Percentiles rank a stretch among this genome's conserved stretches.
These are phyloP conservation scores for Cepaea hortensis DNA, from an alignment of 2,888 invertebrate species.

Conservation along the genomic window DNA sequence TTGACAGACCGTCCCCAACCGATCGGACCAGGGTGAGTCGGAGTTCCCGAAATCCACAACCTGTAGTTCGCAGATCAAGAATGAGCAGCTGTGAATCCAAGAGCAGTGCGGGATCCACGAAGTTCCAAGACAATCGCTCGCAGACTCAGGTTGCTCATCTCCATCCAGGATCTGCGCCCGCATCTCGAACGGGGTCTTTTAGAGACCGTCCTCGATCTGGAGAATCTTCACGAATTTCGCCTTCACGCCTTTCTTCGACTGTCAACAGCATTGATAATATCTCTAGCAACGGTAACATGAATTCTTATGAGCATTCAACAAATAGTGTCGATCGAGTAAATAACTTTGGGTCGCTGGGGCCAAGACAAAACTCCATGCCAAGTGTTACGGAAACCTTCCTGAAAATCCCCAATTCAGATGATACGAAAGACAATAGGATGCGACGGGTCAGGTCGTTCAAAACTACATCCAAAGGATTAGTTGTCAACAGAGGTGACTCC, in stretches of 20 bases:
- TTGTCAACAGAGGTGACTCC: constrained; percentile 94
- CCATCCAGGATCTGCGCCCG: constrained; percentile 28
- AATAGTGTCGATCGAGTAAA: background rate
- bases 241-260: background rate
- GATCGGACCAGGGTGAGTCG: too few relatives aligned
- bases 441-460: constrained; percentile 90
- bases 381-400: constrained; percentile 52
- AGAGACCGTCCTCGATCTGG: constrained; percentile 21
- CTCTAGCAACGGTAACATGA: background rate
- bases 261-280: background rate
- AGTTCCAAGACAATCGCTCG: background rate
- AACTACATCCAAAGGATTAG: constrained; percentile 92
- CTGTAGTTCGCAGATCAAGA: constrained; percentile 4
- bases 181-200: constrained; percentile 46
- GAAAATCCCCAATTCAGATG: constrained; percentile 50
- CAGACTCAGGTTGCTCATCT: constrained; percentile 17
- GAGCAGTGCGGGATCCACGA: constrained; percentile 12
- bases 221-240: background rate
- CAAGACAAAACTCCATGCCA: constrained; percentile 59
- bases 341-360: constrained; percentile 10
- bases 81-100: constrained; percentile 37
- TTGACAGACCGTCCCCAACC: background rate
- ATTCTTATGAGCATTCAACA: background rate
- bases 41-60: background rate
- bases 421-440: constrained; percentile 52